These are phyloP conservation scores for Chondrosia reniformis DNA, from an alignment of 37 sponge, comb jelly and placozoan genomes.

Conservation along the genomic window DNA sequence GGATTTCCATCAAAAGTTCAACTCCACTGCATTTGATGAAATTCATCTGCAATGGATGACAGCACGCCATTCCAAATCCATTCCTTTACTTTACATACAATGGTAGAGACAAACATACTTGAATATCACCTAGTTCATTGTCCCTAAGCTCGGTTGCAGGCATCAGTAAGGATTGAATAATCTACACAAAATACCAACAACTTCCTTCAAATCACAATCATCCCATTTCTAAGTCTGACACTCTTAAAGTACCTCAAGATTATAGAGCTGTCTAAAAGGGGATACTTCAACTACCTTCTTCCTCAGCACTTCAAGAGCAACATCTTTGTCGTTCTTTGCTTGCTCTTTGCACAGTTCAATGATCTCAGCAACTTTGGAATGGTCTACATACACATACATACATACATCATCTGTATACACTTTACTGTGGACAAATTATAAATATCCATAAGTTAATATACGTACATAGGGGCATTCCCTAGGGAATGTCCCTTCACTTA, in stretches of 20 bases:
- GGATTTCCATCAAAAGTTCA: constrained; percentile 38
- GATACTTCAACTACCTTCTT: constrained; percentile 28
- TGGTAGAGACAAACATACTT: constrained; percentile 28
- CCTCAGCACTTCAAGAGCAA: constrained; percentile 9
- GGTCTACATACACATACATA: too few relatives aligned
- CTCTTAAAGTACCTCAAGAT: constrained; percentile 55
- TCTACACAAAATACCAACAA: constrained; percentile 26
- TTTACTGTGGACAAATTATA: too few relatives aligned
- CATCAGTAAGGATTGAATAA: constrained; percentile 66
- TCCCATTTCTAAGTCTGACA: background rate
- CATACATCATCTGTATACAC: too few relatives aligned
- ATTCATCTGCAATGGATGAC: constrained; percentile 24
- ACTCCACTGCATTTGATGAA: constrained; percentile 63
- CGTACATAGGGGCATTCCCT: background rate
- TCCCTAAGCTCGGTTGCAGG: constrained; percentile 61
- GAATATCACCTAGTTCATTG: constrained; percentile 58
- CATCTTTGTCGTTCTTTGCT: constrained; percentile 20
- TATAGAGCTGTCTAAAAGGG: constrained; percentile 52
- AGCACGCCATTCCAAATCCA: background rate
- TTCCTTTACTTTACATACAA: background rate
- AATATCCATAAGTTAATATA: too few relatives aligned
- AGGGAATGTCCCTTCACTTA: background rate
- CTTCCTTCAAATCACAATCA: background rate
- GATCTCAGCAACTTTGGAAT: constrained; percentile 26
- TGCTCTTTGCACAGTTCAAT: constrained; percentile 44